Evolutionary conservation across 1,140 invertebrate genomes (phyloP), one percentile per base, ranked within the genome.

Genomic region (Drosophila ohnishii): DNA sequence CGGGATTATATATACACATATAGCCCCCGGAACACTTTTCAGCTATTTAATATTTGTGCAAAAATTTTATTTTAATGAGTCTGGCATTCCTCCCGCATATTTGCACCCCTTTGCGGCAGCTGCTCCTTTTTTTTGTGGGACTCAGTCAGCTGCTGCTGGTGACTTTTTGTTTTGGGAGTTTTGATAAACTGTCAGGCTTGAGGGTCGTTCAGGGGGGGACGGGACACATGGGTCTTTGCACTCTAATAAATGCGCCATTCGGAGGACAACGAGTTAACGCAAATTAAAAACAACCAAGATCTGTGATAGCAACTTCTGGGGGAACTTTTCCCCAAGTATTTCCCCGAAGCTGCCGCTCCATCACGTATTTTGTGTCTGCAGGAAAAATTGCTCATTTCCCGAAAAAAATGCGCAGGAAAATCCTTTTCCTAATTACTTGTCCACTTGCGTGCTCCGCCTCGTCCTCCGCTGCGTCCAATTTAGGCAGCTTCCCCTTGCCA

Each of bases 391-490:
- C 59, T 64, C 70, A 64, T 74, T 74, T 75, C 66, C 72, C 47
- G 40, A 64, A 30, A 14, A 35, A 44, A 55, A 66, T 22, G 51
- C 19, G 35, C 57, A 48, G 32, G 44, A 56, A 87, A 87, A 87
- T 87, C 84, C 83, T 88, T 87, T 87, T 62, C 77, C 84, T 87
- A 88, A 87, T 87, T 87, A 88, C 80, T 88, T 84, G 84, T 84
- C 79, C 81, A 71, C 66, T 87, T 79, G 69, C 78, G 66, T 62
- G 79, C 69, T 69, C 44, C 71, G 28, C 50, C 50, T 19, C 50
- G 28, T 50, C 25, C 48, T 50, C 42, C 56, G 6, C 11, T 3
- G 19, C 50, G 64, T 75, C 75, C 63, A 60, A 42, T 82, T 75
- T 78, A 48, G 57, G 34, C 53, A 34, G 44, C 70, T 59, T 57